Evolutionary conservation across 2,888 invertebrate genomes (phyloP), one percentile per base, ranked within the genome.

Genomic region (Ommatoiulus sabulosus): DNA sequence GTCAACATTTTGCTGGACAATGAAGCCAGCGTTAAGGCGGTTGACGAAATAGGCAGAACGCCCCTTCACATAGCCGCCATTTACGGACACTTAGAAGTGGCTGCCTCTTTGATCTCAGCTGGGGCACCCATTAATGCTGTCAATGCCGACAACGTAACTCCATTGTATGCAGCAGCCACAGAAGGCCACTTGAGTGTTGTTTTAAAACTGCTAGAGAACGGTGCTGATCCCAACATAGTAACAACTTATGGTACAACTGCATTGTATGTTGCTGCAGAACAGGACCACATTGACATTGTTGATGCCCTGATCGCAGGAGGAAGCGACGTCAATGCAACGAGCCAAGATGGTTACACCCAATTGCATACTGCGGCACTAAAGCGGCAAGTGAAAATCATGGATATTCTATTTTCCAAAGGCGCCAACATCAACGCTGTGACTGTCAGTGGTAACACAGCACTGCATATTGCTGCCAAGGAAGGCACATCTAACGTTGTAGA

Each of bases 231-330:
- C n/a, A 63, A 48, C 46, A 43, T 35, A n/a, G 17, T n/a, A 35
- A 57, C 52, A 6, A 24, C 44, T 87, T 44, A 87, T 17, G 63
- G 44, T 10, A 43, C 44, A 12, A 88, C n/a, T 43, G 52, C 88
- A 20, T 89, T 90, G 44, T 72, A 88, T 44, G 24, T 87, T 4
- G 96, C 97, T 0, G 96, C 96, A 8, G 84, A 80, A n/a, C 43
- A 84, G 24, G 84, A 20, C 2, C 84, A 88, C 88, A 44, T 44
- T 3, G 44, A 72, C 7, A 35, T 88, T 10, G 88, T 46, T 8
- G 20, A 88, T 1, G 44, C 43, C n/a, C 44, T 88, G 46, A 10
- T 84, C 7, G n/a, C 44, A 3, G 35, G 44, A 2, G 84, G 84
- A 12, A 80, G 44, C 12, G 35, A 84, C 24, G 44, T 88, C n/a